Base-by-base conservation (phyloP, 2,888 invertebrate species). In the Anagyrus pseudococci region DNA sequence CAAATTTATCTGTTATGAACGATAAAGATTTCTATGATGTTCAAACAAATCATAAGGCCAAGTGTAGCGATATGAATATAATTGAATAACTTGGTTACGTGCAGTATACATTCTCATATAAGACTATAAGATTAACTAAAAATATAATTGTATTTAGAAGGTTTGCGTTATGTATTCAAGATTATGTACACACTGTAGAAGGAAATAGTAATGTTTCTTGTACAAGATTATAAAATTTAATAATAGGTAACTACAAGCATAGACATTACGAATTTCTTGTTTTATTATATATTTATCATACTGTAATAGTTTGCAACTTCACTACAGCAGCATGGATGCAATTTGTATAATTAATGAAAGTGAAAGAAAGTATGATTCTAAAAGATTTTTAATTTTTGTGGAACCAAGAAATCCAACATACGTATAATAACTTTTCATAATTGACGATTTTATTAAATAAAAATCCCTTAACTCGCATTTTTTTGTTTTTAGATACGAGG, bases 41-140 rank as follows among this genome's bases (percentile, higher is more conserved):
- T 20, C 86, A 88, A 62, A 91, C 91, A 37, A 91, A 95, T 79
- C 93, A 90, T 72, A 85, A 88, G 70, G 88, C 92, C 58, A 91
- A 96, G 82, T 98, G 97, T 79, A 88, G 96, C 43, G 96, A 97
- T 44, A 86, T 96, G 76, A 98, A 98, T 80, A 97, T 98, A 68
- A 96, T 97, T 0, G 98, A 98, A 81, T 98, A 98, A 82, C 85
- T 98, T 71, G 98, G 98, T 1, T 58, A 84, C 83, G 86, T 93
- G 52, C 91, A 94, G 75, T 97, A 98, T 76, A 87, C 98, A 68
- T 98, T 98, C 83, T 95, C 94, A 10, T 98, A 98, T 81, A 98
- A 98, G 83, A 98, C 98, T 1, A 98, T 98, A 6, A 98, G 98
- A 1, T 83, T 98, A 60, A 98, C 98, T 0, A 97, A 98, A 82